Percentiles rank a stretch among this genome's conserved stretches.
Conservation (phyloP, 2,113 vertebrate genomes). For the Lagenorhynchus albirostris region DNA sequence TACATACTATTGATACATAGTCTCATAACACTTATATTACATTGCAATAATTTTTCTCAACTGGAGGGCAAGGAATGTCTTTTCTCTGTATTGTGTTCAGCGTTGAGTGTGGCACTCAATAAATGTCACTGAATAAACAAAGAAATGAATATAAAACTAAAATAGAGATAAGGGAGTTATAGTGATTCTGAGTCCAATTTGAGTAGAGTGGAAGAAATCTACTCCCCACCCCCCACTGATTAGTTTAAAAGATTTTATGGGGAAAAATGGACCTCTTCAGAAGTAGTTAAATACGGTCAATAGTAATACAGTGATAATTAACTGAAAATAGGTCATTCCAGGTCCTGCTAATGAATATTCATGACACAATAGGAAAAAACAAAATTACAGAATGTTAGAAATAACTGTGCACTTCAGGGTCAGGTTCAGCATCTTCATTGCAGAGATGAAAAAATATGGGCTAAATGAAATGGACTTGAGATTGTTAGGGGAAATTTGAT, state of each 20-base stretch:
- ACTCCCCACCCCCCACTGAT: neutral
- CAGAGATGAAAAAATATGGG: neutral
- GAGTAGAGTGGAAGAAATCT: neutral
- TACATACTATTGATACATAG: neutral
- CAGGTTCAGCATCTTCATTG: neutral
- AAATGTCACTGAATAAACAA: neutral
- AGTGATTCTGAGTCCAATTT: neutral
- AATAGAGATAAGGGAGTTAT: neutral
- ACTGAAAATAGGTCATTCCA: neutral
- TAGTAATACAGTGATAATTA: neutral
- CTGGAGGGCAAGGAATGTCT: neutral
- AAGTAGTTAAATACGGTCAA: neutral
- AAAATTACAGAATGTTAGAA: neutral
- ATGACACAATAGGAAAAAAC: neutral
- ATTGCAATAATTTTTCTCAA: neutral
- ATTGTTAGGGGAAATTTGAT: neutral
- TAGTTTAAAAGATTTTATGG: slow-evolving; percentile 5
- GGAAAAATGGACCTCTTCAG: neutral
- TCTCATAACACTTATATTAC: neutral
- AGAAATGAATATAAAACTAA: neutral
- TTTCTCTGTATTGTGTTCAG: neutral
- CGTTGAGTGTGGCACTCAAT: neutral
- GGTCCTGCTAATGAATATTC: neutral
- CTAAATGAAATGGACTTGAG: neutral
- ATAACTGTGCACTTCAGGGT: neutral